A percentile compares a stretch with the other conserved stretches of the same genome.
phyloP scores from a whole-genome alignment of 1,140 invertebrate species.

The Diploscapter pachys region DNA sequence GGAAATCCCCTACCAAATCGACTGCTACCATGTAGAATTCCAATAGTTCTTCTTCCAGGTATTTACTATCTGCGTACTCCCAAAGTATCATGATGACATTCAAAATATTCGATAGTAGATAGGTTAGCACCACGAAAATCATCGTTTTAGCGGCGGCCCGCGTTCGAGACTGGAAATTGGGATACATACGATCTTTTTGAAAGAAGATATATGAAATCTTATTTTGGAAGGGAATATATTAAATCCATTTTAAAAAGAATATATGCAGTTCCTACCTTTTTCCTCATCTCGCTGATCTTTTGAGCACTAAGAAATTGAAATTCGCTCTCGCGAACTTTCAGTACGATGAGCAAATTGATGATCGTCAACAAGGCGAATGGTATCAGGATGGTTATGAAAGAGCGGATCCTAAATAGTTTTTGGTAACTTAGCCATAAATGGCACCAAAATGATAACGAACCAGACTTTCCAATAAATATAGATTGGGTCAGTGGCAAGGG shows the following conservation, averaged over 20 bases:
- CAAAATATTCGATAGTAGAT: slow-evolving; percentile 49
- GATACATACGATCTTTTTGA: slow-evolving; percentile 3
- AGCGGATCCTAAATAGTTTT: slow-evolving; percentile 31
- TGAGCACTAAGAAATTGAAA: slow-evolving; percentile 30
- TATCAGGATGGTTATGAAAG: slow-evolving; percentile 45
- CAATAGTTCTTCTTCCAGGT: slow-evolving; percentile 35
- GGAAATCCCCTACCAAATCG: slow-evolving; percentile 39
- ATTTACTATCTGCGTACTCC: slow-evolving; percentile 50
- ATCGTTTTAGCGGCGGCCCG: slow-evolving; percentile 49
- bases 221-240: background rate
- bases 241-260: background rate
- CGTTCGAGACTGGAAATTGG: slow-evolving; percentile 42
- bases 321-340: slow-evolving; percentile 27
- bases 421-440: background rate
- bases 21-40: slow-evolving; percentile 54
- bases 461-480: slow-evolving; percentile 44
- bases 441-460: slow-evolving; percentile 31
- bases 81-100: slow-evolving; percentile 53
- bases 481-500: slow-evolving; percentile 35
- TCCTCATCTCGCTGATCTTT: slow-evolving; percentile 41
- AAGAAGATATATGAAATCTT: background rate
- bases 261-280: slow-evolving; percentile 34
- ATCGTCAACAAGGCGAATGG: slow-evolving; percentile 48
- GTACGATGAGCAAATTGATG: slow-evolving; percentile 48
- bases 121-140: slow-evolving; percentile 46